Base-by-base conservation (phyloP, 2,797 vertebrate species). In the Melanotaenia trifasciata region DNA sequence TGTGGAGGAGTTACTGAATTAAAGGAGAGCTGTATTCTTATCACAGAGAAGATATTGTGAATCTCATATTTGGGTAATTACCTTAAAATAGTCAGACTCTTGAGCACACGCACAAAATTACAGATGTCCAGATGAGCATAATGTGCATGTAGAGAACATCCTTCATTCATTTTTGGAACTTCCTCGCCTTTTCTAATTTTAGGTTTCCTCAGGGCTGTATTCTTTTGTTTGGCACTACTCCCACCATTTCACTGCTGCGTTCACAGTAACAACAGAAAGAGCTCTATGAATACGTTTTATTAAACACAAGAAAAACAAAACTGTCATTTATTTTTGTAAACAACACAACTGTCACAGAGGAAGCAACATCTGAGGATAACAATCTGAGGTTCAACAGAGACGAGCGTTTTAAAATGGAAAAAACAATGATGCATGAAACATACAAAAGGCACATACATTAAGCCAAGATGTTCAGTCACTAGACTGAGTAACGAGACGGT, bases 241-340 rank as follows among this genome's bases (percentile, higher is more conserved):
- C 18, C 24, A 38, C 1, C 24, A 20, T 32, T 14, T 73, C n/a
- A 14, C 9, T 8, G 38, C 26, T 35, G 3, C 16, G 28, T 64
- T 72, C 67, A 32, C 32, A 71, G 53, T 58, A 80, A 84, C 1
- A 53, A 89, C 81, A 83, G 50, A 80, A 72, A 40, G 61, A 32
- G 35, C 14, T 32, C 50, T 33, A 26, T 58, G 58, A 67, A 78
- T 57, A 40, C 6, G 67, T 92, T 92, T 91, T 50, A 92, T 92
- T 92, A 57, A 81, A 88, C 54, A 81, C 28, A 50, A 74, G 72
- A 24, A 74, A 78, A 78, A 74, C 33, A 80, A 74, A 74, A 72
- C 1, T 7, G 45, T 38, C 22, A 58, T 45, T 45, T 36, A 9
- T 45, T 81, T 74, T 72, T 85, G 79, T 81, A 74, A 87, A 87